Evolutionary conservation across 2,888 invertebrate species (phyloP).

Genomic region (Idaea straminata): DNA sequence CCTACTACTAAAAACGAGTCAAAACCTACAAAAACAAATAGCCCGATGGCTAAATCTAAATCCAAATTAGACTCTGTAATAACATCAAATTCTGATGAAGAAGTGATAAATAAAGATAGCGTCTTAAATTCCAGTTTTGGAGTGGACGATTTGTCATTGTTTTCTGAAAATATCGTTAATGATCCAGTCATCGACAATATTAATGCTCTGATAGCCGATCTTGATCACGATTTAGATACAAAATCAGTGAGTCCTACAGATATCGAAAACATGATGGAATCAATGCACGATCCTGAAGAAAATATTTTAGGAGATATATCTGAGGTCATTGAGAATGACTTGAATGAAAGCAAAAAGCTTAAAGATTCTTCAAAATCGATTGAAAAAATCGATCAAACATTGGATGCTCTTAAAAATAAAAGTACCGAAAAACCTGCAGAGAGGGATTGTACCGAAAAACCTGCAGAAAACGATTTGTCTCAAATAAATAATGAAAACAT

Average conservation of each 20-base stretch:
- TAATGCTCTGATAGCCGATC: constrained; percentile 60
- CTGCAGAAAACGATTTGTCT: background rate
- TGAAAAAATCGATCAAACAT: background rate
- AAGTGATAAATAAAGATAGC: background rate
- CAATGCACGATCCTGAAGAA: constrained; percentile 39
- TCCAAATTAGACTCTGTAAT: constrained; percentile 6
- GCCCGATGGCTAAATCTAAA: constrained; percentile 5
- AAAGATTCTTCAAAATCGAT: background rate
- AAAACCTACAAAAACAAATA: constrained; percentile 7
- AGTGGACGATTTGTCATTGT: constrained; percentile 60
- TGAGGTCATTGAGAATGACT: constrained; percentile 36
- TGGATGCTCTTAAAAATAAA: background rate
- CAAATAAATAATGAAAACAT: constrained; percentile 36
- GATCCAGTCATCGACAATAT: constrained; percentile 63
- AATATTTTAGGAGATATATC: constrained; percentile 32
- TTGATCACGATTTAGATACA: constrained; percentile 55
- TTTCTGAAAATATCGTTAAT: constrained; percentile 55
- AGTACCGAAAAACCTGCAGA: background rate
- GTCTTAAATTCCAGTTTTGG: constrained; percentile 41
- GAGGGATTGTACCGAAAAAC: background rate
- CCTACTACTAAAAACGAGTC: constrained; percentile 8
- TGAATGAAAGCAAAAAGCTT: constrained; percentile 22
- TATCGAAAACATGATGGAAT: constrained; percentile 53
- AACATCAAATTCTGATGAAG: constrained; percentile 16
- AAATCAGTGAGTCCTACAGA: constrained; percentile 47